Conservation (phyloP, 2,113 vertebrate genomes). For the Thomomys bottae region DNA sequence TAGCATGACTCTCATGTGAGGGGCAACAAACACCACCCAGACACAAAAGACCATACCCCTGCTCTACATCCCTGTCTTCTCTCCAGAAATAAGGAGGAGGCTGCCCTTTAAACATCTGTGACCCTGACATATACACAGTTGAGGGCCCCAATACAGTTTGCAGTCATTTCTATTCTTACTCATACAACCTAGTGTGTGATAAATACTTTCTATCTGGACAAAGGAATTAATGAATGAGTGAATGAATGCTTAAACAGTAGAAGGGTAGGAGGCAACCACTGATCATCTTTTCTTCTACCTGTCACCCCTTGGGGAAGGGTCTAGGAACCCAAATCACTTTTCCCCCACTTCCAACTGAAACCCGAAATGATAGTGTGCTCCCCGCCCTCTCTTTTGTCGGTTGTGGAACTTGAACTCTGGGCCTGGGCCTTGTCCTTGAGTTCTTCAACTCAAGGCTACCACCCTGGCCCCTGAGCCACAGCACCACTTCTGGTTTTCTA, state of each 20-base stretch:
- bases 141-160: neutral
- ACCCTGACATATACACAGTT: neutral
- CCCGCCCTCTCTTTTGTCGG: too few relatives aligned
- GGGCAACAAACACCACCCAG: too few relatives aligned
- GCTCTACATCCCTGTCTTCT: too few relatives aligned
- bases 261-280: neutral
- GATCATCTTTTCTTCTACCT: neutral
- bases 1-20: too few relatives aligned
- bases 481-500: too few relatives aligned
- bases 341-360: neutral
- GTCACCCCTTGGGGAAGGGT: neutral
- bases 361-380: neutral
- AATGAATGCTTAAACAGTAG: neutral
- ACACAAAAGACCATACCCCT: too few relatives aligned
- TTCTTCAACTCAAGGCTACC: too few relatives aligned
- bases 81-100: neutral
- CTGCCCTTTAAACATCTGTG: neutral
- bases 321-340: neutral
- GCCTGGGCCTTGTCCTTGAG: too few relatives aligned
- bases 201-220: neutral
- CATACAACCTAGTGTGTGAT: neutral
- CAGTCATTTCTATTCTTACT: neutral
- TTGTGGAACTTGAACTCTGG: too few relatives aligned
- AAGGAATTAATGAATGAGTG: neutral
- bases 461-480: too few relatives aligned